Evolutionary conservation across 2,113 vertebrate species (phyloP).

Genomic region (Sporophila hypoxantha): DNA sequence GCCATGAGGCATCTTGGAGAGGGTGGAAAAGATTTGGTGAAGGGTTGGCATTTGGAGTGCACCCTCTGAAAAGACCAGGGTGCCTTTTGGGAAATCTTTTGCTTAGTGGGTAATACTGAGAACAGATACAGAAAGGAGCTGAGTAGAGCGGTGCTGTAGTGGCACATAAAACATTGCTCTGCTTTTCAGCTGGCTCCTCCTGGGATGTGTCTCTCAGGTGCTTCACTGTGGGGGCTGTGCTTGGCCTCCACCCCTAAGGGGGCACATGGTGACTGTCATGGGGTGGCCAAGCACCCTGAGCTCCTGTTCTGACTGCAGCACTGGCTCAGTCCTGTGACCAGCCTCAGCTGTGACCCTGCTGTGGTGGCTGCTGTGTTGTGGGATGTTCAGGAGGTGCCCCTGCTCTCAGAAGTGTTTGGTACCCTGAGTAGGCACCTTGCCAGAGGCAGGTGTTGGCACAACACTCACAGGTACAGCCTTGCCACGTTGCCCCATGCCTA

Average conservation of each 20-base stretch:
- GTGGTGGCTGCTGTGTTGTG: accelerated
- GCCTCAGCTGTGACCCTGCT: accelerated
- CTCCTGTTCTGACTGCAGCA: not conserved
- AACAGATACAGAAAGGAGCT: not conserved
- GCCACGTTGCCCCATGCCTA: accelerated
- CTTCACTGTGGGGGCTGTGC: not conserved
- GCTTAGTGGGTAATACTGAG: not conserved
- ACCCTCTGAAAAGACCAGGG: not conserved
- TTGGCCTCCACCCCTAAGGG: not conserved
- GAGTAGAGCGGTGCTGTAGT: not conserved
- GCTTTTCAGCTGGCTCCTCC: not conserved
- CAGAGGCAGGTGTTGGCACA: not conserved
- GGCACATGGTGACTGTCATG: not conserved
- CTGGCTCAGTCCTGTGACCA: not conserved
- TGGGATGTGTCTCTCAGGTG: not conserved
- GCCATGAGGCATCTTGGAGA: not conserved
- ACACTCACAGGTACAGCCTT: not conserved
- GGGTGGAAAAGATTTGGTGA: not conserved
- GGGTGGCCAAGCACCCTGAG: accelerated
- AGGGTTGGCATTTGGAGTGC: not conserved
- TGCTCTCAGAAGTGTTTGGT: not conserved
- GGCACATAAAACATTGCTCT: not conserved
- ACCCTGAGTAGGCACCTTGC: not conserved
- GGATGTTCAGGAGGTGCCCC: not conserved
- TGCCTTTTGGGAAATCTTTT: not conserved